Evolutionary conservation across 2,113 vertebrate species (phyloP).

Genomic region (Glaucomys volans): DNA sequence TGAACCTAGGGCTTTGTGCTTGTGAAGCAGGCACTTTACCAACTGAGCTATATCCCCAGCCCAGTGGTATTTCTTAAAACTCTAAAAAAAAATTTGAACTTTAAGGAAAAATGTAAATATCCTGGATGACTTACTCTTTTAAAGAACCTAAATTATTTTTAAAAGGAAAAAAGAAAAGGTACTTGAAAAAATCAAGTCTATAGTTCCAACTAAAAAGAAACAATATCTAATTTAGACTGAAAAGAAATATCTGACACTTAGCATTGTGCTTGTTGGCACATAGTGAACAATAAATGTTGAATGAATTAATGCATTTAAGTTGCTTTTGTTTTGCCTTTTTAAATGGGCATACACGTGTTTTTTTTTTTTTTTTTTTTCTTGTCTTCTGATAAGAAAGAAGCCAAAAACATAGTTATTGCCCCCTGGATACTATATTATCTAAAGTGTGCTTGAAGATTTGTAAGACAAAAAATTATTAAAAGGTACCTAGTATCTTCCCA

Average conservation of each 20-base stretch:
- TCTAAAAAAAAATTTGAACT: not conserved
- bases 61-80: too few relatives aligned
- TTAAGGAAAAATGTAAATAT: conserved; percentile 45
- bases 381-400: conserved; percentile 30
- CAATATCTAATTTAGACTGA: not conserved
- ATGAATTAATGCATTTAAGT: not conserved
- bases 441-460: conserved; percentile 12
- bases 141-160: conserved; percentile 14
- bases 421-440: not conserved
- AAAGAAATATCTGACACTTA: not conserved
- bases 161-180: not conserved
- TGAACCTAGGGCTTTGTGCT: too few relatives aligned
- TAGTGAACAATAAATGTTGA: not conserved
- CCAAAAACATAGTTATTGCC: not conserved
- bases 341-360: too few relatives aligned
- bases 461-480: conserved; percentile 2
- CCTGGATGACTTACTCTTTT: conserved; percentile 8
- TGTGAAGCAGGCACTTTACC: too few relatives aligned
- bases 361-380: too few relatives aligned
- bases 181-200: not conserved
- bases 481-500: not conserved
- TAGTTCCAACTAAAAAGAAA: conserved; percentile 13
- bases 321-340: not conserved
- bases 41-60: too few relatives aligned
- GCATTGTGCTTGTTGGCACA: not conserved